Evolutionary conservation across 2,113 vertebrate species (phyloP), one percentile per base, ranked within the genome.

Genomic region (Typhlomys cinereus): DNA sequence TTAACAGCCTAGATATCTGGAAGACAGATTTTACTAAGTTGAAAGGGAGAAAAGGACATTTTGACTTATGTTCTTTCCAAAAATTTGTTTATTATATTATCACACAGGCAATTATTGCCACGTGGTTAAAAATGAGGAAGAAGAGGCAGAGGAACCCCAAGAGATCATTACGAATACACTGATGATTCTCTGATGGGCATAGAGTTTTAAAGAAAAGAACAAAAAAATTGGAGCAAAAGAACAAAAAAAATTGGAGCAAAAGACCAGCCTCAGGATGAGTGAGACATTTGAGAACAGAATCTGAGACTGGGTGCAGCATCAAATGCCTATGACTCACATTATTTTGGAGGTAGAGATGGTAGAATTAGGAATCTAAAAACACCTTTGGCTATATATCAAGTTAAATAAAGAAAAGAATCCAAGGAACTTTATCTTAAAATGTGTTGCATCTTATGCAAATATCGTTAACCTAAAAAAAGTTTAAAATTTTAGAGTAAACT

Each of bases 1-100:
- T 62, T 89, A 83, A 74, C 5, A 95, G 39, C 41, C 18, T 92
- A 69, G 64, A 46, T 70, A 82, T 84, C 41, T 85, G 61, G 12
- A 85, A 94, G 23, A 48, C 34, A 88, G 86, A 92, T n/a, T 75
- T 80, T 76, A 71, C 5, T 46, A 96, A 94, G 14, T 85, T 36
- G n/a, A 94, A 41, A 85, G 54, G 34, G 11, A 57, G 75, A 92
- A 66, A 66, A 64, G 46, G 39, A 18, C 23, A 36, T 85, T 29
- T 74, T 54, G 54, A 61, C 54, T 54, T 61, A 9, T 52, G 17
- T 78, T n/a, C n/a, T 31, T 82, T 34, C 69, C 78, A 85, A 85
- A 89, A n/a, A 14, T 89, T 93, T 57, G 18, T 89, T 93, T 57
- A 84, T 34, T 86, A 94, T 84, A 66, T 66, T 78, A 84, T 85